Percentiles rank a stretch among this genome's conserved stretches.
Evolutionary conservation across 53 echinoderm and acorn worm genomes (phyloP).

Genomic region (Actinopyga echinites): DNA sequence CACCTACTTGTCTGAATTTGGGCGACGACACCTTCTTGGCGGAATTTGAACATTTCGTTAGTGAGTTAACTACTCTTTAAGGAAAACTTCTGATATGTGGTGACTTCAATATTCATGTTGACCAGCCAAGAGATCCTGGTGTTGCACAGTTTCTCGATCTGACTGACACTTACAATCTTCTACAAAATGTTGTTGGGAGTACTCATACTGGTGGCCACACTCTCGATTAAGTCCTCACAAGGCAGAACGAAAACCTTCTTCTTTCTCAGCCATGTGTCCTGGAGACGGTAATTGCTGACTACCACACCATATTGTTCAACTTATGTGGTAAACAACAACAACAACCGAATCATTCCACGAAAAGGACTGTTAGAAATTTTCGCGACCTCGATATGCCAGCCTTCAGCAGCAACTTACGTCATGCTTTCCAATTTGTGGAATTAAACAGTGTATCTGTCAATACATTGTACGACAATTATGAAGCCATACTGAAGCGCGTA

Average conservation of each 20-base stretch:
- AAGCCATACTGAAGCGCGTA: no score
- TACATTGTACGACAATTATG: neutral
- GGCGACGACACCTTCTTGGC: no score
- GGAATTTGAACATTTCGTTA: no score
- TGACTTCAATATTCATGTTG: constrained; percentile 4
- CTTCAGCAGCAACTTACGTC: neutral
- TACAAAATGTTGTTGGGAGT: neutral
- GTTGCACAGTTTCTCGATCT: neutral
- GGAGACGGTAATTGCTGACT: neutral
- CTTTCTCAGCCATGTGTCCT: neutral
- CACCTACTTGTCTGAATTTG: neutral
- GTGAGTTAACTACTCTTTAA: no score
- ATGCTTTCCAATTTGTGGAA: neutral
- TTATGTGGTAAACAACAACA: no score
- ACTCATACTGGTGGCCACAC: neutral
- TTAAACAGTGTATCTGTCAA: neutral
- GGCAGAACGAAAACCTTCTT: neutral
- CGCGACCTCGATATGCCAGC: neutral
- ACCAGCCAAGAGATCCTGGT: neutral
- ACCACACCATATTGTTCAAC: neutral
- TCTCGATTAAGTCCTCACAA: neutral
- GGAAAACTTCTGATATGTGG: neutral
- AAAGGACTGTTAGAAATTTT: neutral
- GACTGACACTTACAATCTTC: neutral
- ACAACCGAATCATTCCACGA: neutral